A percentile compares a stretch with the other conserved stretches of the same genome.
Conservation (phyloP, 2,113 vertebrate genomes). For the Vireo altiloquus region DNA sequence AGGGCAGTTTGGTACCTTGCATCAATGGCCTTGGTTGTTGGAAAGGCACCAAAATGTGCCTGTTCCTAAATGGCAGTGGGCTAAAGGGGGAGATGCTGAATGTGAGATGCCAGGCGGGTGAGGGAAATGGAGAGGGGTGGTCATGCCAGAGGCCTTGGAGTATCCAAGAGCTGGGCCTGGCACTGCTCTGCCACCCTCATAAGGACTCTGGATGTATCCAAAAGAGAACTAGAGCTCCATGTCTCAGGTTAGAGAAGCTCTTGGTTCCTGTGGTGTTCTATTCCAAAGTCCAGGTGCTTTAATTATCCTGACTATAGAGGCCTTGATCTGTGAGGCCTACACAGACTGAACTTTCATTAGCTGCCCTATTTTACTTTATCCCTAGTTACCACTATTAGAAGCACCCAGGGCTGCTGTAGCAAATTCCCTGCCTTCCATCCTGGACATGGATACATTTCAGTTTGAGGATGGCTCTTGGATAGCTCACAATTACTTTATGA, state of each 20-base stretch:
- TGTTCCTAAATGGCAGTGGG: not conserved
- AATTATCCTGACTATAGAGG: accelerated
- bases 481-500: not conserved
- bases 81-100: not conserved
- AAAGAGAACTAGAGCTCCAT: accelerated
- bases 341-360: not conserved
- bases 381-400: not conserved
- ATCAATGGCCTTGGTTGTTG: not conserved
- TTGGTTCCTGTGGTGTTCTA: not conserved
- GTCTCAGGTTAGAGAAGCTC: not conserved
- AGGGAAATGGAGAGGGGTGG: not conserved
- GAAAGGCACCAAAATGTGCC: not conserved
- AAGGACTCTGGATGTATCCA: accelerated
- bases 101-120: not conserved
- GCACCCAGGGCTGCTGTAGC: not conserved
- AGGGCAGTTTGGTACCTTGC: not conserved
- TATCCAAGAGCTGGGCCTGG: not conserved
- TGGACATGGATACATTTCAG: not conserved
- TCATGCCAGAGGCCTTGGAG: not conserved
- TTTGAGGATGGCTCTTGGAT: not conserved
- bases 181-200: not conserved
- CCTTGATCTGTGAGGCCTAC: not conserved
- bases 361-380: not conserved
- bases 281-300: not conserved
- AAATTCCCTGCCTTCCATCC: not conserved